Conservation (phyloP, 2,113 vertebrate genomes). For the Passer domesticus region DNA sequence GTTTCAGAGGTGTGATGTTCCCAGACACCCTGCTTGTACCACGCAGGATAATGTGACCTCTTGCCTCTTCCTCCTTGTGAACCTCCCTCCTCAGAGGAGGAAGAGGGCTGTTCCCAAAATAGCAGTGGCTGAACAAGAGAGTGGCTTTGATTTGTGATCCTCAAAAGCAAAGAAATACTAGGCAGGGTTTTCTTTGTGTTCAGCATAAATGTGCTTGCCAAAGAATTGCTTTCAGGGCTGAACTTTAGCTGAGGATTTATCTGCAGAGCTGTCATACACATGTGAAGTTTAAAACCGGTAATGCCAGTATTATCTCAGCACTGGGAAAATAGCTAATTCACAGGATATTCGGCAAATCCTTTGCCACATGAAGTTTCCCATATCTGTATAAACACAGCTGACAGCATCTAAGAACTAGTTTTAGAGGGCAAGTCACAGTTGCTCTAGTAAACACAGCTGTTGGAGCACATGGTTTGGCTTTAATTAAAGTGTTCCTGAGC, state of each 20-base stretch:
- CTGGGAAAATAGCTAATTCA: not conserved
- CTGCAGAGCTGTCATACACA: not conserved
- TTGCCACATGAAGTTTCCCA: not conserved
- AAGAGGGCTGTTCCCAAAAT: not conserved
- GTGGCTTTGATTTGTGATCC: not conserved
- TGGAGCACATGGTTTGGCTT: not conserved
- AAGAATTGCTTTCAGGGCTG: not conserved
- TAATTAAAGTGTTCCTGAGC: not conserved
- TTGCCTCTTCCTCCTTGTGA: not conserved
- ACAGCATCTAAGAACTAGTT: not conserved
- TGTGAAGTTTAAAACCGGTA: not conserved
- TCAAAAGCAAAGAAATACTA: not conserved
- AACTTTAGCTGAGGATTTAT: not conserved
- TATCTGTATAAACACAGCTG: not conserved
- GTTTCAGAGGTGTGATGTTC: not conserved
- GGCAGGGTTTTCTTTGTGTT: not conserved
- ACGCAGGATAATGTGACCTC: not conserved
- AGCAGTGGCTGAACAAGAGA: not conserved
- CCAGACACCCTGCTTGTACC: not conserved
- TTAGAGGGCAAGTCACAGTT: not conserved
- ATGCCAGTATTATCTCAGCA: not conserved
- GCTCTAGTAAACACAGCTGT: not conserved
- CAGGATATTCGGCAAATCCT: not conserved
- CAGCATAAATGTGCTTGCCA: not conserved
- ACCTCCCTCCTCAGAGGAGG: not conserved